Conservation (phyloP, 1,140 invertebrate genomes). For the Penaeus chinensis region DNA sequence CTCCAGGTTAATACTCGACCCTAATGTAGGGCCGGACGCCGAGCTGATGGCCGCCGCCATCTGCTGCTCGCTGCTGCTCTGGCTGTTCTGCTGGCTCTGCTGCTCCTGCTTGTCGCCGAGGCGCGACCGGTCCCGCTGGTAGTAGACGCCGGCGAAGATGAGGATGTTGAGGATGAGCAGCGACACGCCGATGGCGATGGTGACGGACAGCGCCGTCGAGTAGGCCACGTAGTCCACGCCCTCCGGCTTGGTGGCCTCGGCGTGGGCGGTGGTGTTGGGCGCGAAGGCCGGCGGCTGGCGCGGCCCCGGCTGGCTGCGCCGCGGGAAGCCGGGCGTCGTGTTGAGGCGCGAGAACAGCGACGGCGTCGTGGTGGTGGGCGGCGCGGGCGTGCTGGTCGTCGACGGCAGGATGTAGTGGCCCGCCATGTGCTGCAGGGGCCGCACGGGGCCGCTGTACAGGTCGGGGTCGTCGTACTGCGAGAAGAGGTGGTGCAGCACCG, state of each 20-base stretch:
- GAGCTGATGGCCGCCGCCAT: conserved; percentile 45
- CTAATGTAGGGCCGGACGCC: conserved; percentile 46
- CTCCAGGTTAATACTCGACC: conserved; percentile 55
- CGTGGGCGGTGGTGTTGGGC: conserved; percentile 53
- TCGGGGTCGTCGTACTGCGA: conserved; percentile 83
- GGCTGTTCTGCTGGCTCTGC: conserved; percentile 57
- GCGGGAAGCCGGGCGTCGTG: conserved; percentile 41
- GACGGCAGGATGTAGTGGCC: conserved; percentile 52
- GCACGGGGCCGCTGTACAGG: conserved; percentile 83
- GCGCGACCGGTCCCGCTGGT: conserved; percentile 78
- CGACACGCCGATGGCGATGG: conserved; percentile 93
- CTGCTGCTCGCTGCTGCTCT: conserved; percentile 59
- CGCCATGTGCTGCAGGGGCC: conserved; percentile 69
- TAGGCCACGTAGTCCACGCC: conserved; percentile 83
- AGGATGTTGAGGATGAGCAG: conserved; percentile 89
- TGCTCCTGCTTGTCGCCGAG: conserved; percentile 59
- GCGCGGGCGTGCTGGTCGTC: conserved; percentile 29
- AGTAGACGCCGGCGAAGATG: conserved; percentile 94
- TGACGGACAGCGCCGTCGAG: conserved; percentile 88
- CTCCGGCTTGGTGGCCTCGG: conserved; percentile 52
- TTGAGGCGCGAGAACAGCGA: conserved; percentile 2
- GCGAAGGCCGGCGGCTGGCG: conserved; percentile 34
- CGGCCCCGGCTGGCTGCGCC: conserved; percentile 17
- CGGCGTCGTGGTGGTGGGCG: conserved; percentile 21
- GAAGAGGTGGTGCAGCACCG: conserved; percentile 79